Conservation (phyloP, 2,888 invertebrate genomes). For the Acrobasis suavella region DNA sequence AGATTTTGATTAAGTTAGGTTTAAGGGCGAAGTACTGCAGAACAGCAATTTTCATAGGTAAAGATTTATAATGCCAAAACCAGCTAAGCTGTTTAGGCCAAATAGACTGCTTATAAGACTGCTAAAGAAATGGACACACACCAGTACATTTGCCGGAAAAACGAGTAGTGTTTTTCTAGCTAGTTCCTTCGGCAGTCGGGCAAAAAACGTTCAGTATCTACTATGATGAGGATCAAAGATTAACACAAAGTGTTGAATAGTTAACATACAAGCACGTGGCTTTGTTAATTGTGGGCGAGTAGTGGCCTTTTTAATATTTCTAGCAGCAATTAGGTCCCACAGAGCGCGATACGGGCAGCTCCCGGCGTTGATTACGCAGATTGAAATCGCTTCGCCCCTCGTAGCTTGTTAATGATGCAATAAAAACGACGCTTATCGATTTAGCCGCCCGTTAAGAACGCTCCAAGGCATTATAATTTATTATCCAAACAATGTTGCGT, state of each 20-base stretch:
- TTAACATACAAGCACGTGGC: constrained; percentile 4
- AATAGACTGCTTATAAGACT: too few relatives aligned
- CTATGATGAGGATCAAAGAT: too few relatives aligned
- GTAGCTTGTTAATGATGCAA: constrained; percentile 76
- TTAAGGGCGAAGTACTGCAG: too few relatives aligned
- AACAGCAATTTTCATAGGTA: too few relatives aligned
- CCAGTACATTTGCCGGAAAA: too few relatives aligned
- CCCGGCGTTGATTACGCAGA: constrained; percentile 74
- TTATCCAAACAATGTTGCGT: constrained; percentile 75
- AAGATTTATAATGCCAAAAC: too few relatives aligned
- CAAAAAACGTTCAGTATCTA: too few relatives aligned
- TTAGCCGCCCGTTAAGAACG: constrained; percentile 72
- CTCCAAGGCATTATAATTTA: constrained; percentile 74
- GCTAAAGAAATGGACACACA: too few relatives aligned
- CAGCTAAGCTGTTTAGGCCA: too few relatives aligned
- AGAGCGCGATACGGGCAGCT: constrained; percentile 53
- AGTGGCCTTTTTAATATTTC: constrained; percentile 43
- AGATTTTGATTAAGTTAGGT: too few relatives aligned
- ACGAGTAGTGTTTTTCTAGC: too few relatives aligned
- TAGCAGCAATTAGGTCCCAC: constrained; percentile 58
- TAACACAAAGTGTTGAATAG: neutral
- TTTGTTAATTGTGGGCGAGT: constrained; percentile 25
- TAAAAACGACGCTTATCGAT: constrained; percentile 79
- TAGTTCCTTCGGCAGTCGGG: too few relatives aligned
- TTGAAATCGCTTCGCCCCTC: constrained; percentile 73